Percentiles rank a stretch among this genome's conserved stretches.
phyloP scores from a whole-genome alignment of 2,113 vertebrate species.

The Tupaia tana region DNA sequence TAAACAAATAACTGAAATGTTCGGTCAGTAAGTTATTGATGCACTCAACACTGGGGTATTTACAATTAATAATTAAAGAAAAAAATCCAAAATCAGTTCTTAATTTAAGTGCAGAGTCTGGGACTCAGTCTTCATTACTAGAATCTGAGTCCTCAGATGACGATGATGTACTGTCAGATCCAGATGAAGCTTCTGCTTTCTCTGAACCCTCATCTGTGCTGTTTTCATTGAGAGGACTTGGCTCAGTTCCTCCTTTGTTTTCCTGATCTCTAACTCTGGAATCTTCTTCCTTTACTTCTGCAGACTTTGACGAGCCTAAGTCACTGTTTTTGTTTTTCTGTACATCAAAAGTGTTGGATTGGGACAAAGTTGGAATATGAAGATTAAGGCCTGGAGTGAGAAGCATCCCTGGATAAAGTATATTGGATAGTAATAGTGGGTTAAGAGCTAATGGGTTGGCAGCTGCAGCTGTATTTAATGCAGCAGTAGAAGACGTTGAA shows the following conservation, averaged over 20 bases:
- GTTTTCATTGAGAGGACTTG: conserved; percentile 91
- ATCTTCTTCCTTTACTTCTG: conserved; percentile 86
- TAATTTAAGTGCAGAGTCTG: conserved; percentile 95
- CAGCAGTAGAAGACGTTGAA: conserved; percentile 89
- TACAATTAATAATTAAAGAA: conserved; percentile 93
- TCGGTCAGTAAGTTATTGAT: conserved; percentile 94
- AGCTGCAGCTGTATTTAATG: conserved; percentile 88
- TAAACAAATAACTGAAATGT: conserved; percentile 97
- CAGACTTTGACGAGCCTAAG: conserved; percentile 83
- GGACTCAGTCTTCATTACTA: conserved; percentile 95
- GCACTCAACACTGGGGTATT: conserved; percentile 98
- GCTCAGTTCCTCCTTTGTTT: conserved; percentile 88
- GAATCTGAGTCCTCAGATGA: conserved; percentile 96
- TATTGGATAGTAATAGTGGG: conserved; percentile 97
- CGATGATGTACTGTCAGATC: conserved; percentile 93
- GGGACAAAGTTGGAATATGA: conserved; percentile 93
- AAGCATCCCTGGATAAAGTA: conserved; percentile 99
- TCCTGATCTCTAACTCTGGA: conserved; percentile 87
- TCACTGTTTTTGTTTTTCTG: conserved; percentile 94
- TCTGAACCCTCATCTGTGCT: conserved; percentile 97
- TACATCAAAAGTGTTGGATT: conserved; percentile 89
- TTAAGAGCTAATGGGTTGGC: conserved; percentile 94
- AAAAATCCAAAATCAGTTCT: conserved; percentile 92
- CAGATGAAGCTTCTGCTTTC: conserved; percentile 95
- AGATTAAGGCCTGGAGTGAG: conserved; percentile 99